These are phyloP conservation scores for Vesta saturnalis DNA, from an alignment of 2,888 invertebrate genomes.

Conservation along the genomic window DNA sequence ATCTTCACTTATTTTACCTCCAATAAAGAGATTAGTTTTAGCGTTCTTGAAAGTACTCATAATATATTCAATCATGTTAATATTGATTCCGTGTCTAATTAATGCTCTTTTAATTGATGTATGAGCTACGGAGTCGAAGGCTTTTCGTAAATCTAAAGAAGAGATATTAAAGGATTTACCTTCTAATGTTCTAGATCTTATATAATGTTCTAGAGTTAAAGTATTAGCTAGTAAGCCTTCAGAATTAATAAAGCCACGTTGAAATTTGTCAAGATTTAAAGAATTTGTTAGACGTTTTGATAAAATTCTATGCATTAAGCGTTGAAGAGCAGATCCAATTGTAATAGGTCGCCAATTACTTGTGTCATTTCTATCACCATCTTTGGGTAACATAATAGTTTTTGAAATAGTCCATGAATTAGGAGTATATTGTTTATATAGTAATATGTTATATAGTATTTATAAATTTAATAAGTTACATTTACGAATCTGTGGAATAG, in stretches of 20 bases:
- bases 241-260: not conserved
- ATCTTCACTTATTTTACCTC: not conserved
- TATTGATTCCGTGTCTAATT: too few species aligned
- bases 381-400: too few species aligned
- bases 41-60: not conserved
- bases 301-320: not conserved
- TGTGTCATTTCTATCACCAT: too few species aligned
- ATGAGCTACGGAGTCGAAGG: constrained; percentile 14
- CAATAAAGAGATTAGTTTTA: not conserved
- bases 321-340: not conserved
- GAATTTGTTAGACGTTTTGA: not conserved
- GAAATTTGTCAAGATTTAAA: not conserved
- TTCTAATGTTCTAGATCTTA: not conserved
- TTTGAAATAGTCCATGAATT: too few species aligned
- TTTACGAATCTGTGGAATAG: too few species aligned
- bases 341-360: not conserved
- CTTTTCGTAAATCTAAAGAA: constrained; percentile 7
- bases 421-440: too few species aligned
- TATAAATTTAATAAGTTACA: too few species aligned
- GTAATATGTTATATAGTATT: too few species aligned
- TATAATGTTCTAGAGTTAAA: constrained; percentile 12
- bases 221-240: constrained; percentile 19
- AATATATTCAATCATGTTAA: too few species aligned
- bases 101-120: not conserved
- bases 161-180: not conserved